These are phyloP conservation scores for Eupithecia subfuscata DNA, from an alignment of 2,888 invertebrate genomes.

Conservation along the genomic window DNA sequence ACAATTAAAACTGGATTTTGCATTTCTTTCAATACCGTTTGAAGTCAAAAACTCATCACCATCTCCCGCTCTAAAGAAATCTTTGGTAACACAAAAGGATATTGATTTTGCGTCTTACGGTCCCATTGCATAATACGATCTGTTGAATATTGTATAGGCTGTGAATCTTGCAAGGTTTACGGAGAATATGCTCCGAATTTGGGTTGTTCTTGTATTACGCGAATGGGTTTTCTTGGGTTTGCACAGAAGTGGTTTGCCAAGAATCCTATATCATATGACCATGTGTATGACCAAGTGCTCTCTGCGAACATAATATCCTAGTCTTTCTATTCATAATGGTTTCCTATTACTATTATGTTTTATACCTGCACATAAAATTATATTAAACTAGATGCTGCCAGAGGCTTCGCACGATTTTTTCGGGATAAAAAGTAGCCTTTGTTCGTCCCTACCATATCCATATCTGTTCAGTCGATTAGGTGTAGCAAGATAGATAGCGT, in stretches of 20 bases:
- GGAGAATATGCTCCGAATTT: constrained; percentile 24
- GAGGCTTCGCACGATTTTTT: too few species aligned
- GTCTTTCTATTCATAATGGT: too few species aligned
- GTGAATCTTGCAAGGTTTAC: constrained; percentile 42
- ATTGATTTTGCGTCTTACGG: constrained; percentile 78
- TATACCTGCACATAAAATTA: background rate
- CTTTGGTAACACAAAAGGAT: constrained; percentile 71
- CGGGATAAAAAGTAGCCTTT: too few species aligned
- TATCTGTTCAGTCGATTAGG: too few species aligned
- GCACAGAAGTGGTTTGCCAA: background rate
- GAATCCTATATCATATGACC: background rate
- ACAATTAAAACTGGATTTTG: background rate
- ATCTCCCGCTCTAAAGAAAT: constrained; percentile 35
- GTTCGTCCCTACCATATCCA: too few species aligned
- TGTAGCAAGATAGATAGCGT: too few species aligned
- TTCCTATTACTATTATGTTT: background rate
- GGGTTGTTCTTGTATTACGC: constrained; percentile 26
- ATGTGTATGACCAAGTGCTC: background rate
- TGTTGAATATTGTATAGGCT: constrained; percentile 73
- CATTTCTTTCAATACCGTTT: background rate
- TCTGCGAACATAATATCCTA: background rate
- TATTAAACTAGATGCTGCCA: too few species aligned
- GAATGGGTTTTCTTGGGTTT: constrained; percentile 22
- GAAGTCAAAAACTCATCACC: background rate
- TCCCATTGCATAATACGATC: constrained; percentile 74